Evolutionary conservation across 2,888 invertebrate genomes (phyloP).

Genomic region (Cepaea hortensis): DNA sequence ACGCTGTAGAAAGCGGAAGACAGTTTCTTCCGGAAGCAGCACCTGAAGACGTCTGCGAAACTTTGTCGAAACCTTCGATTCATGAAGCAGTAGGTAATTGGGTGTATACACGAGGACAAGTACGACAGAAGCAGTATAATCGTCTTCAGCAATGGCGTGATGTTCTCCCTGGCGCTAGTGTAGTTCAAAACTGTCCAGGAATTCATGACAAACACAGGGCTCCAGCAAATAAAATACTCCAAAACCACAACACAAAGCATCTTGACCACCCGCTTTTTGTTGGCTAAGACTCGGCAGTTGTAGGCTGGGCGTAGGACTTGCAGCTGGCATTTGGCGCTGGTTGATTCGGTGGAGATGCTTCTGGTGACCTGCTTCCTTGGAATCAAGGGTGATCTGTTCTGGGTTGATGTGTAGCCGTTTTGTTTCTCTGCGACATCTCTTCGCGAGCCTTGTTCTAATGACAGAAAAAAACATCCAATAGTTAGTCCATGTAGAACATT

Average conservation of each 20-base stretch:
- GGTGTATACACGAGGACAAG: conserved; percentile 89
- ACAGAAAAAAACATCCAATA: no score
- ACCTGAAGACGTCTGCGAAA: conserved; percentile 84
- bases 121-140: conserved; percentile 87
- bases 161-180: conserved; percentile 78
- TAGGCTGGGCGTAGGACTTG: conserved; percentile 52
- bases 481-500: not conserved
- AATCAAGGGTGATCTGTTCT: conserved; percentile 35
- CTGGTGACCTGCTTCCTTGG: conserved; percentile 23
- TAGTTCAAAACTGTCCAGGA: conserved; percentile 86
- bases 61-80: conserved; percentile 89
- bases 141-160: conserved; percentile 78
- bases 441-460: conserved; percentile 2
- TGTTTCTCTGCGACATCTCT: not conserved
- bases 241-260: conserved; percentile 93
- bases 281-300: conserved; percentile 52
- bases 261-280: conserved; percentile 76
- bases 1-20: conserved; percentile 40
- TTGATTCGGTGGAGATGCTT: conserved; percentile 30
- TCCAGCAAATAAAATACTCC: conserved; percentile 94
- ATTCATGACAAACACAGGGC: conserved; percentile 88
- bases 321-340: not conserved
- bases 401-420: conserved; percentile 28
- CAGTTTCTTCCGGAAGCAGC: conserved; percentile 76
- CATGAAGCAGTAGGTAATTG: conserved; percentile 94